These are phyloP conservation scores for Botrylloides violaceus DNA, from an alignment of 23 tunicate genomes.

Conservation along the genomic window DNA sequence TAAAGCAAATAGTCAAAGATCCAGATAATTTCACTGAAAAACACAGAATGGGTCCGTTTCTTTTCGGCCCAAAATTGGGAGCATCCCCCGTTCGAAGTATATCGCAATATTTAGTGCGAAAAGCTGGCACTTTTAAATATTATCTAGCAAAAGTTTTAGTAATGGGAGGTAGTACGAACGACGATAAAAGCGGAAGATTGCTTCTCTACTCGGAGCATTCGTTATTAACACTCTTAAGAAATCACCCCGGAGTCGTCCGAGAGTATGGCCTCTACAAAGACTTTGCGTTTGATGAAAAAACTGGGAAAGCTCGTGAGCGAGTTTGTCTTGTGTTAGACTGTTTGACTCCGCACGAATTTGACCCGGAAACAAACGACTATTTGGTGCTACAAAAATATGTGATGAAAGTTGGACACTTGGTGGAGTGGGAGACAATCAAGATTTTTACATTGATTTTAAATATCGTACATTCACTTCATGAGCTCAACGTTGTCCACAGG, in stretches of 20 bases:
- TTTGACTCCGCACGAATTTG: constrained; percentile 46
- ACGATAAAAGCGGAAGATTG: constrained; percentile 59
- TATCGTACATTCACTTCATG: constrained; percentile 50
- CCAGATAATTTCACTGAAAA: constrained; percentile 23
- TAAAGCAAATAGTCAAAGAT: constrained; percentile 15
- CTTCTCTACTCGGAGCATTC: constrained; percentile 74
- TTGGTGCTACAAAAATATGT: constrained; percentile 70
- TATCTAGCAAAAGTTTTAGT: constrained; percentile 73
- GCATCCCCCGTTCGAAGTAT: constrained; percentile 61
- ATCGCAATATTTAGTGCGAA: constrained; percentile 67
- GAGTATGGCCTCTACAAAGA: constrained; percentile 79
- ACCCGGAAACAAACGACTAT: constrained; percentile 28
- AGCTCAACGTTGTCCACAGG: constrained; percentile 23
- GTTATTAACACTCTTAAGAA: constrained; percentile 38
- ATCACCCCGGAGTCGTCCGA: constrained; percentile 63
- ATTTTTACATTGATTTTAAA: constrained; percentile 46
- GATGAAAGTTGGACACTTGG: constrained; percentile 40
- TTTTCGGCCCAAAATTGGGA: constrained; percentile 49
- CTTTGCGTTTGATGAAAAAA: constrained; percentile 26
- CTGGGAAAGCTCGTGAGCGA: constrained; percentile 24
- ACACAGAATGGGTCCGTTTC: constrained; percentile 46
- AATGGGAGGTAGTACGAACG: constrained; percentile 29
- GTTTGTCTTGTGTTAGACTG: constrained; percentile 63
- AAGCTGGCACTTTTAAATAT: constrained; percentile 38
- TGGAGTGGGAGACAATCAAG: constrained; percentile 49